Base-by-base conservation (phyloP, 2,888 invertebrate genomes). In the Thecocarcelia acutangulata region DNA sequence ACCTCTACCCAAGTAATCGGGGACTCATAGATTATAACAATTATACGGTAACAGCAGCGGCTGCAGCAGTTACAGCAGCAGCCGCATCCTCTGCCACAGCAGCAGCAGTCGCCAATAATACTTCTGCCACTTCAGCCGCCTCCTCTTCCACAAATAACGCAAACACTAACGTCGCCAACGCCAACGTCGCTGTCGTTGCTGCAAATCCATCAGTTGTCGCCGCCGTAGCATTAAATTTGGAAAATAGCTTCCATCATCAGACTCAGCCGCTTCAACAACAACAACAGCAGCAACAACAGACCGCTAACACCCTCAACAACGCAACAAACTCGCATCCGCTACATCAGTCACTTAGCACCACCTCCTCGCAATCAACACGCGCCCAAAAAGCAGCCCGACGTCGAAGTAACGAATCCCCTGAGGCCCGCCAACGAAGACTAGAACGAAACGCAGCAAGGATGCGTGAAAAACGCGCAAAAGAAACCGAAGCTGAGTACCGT, bases 361-460 rank as follows among this genome's bases (percentile, higher is more conserved):
- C 73, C 48, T 77, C 76, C 37, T 78, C 79, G 28, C 87, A 86
- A 46, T 86, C 89, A 73, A 86, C 88, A 75, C 84, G 88, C 12
- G 88, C 88, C 4, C 88, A 88, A 74, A 88, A 89, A 84, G 88
- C 88, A 70, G 88, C 88, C 40, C 85, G 90, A 44, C 88, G 90
- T 50, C 88, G 91, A 79, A 90, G 90, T 87, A 91, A 91, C 88
- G 91, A 91, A 85, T 90, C 90, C 66, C 86, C 89, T 4, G 91
- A 91, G 84, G 91, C 91, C 33, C 87, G 90, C 28, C 88, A 89
- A 83, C 85, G 91, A 52, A 87, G 91, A 3, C 84, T 91, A 86
- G 90, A 90, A 56, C 84, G 91, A 40, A 91, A 91, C 89, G 91
- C 91, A 63, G 89, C 90, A 77, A 87, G 91, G 70, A 91, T 91